Conservation (phyloP, 2,113 vertebrate species). For the Campylomormyrus tamandua region DNA sequence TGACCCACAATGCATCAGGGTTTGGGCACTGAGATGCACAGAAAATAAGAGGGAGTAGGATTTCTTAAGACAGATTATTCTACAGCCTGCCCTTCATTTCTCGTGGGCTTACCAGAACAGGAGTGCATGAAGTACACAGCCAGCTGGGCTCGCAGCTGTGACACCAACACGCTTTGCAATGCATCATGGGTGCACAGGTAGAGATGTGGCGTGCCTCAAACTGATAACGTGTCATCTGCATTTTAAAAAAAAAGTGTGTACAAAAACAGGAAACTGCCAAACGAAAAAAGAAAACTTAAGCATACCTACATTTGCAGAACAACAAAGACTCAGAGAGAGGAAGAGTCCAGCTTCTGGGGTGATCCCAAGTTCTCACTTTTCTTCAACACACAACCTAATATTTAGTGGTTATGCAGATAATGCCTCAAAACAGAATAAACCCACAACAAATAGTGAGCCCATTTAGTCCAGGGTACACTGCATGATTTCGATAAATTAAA, state of each 20-base stretch:
- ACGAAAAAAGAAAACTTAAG: neutral
- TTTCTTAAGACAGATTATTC: neutral
- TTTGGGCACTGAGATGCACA: neutral
- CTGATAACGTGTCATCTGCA: neutral
- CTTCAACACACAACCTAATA: neutral
- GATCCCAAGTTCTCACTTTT: neutral
- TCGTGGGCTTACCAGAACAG: neutral
- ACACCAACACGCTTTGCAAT: neutral
- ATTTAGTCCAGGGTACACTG: conserved; percentile 8
- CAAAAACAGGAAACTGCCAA: neutral
- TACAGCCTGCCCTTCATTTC: neutral
- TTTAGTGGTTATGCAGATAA: neutral
- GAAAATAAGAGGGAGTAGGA: neutral
- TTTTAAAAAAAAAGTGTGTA: neutral
- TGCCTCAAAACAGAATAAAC: neutral
- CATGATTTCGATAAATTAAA: neutral
- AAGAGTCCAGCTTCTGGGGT: neutral
- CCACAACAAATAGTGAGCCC: neutral
- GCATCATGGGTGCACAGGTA: neutral
- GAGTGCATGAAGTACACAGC: neutral
- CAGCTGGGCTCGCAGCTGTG: neutral
- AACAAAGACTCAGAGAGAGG: neutral
- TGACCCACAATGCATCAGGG: neutral
- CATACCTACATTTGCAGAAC: neutral
- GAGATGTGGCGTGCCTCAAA: neutral